Conservation (phyloP, 2,113 vertebrate species). For the Pan troglodytes region DNA sequence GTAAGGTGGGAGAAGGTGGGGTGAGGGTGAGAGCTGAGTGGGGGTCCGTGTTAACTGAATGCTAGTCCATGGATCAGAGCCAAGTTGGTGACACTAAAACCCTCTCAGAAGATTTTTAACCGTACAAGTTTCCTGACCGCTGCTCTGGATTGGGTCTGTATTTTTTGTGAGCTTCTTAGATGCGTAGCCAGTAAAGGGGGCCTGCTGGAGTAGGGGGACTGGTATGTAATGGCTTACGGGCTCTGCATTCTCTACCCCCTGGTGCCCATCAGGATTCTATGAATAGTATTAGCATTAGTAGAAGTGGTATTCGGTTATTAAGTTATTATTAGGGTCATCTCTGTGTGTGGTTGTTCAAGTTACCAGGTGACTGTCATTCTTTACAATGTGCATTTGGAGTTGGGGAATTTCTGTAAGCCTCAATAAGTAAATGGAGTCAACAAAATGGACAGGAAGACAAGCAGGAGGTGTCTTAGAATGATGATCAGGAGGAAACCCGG, state of each 20-base stretch:
- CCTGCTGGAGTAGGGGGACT: background rate
- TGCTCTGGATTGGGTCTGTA: background rate
- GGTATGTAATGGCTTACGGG: background rate
- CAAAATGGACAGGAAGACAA: background rate
- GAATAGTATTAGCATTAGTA: background rate
- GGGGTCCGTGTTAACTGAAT: background rate
- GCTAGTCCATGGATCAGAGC: background rate
- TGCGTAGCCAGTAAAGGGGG: too few relatives aligned
- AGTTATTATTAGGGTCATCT: background rate
- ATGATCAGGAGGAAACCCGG: fast-evolving
- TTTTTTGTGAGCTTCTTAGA: background rate
- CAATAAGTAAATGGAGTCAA: background rate
- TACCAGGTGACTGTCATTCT: background rate
- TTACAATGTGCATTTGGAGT: fast-evolving
- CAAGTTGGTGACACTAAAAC: background rate
- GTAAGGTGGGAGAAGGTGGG: background rate
- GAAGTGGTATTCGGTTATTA: too few relatives aligned
- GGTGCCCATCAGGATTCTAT: too few relatives aligned
- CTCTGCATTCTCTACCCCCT: fast-evolving
- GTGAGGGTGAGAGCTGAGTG: too few relatives aligned
- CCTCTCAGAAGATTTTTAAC: background rate
- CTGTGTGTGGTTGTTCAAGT: background rate
- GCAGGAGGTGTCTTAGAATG: background rate
- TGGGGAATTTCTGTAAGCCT: background rate
- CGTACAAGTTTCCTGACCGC: background rate